A percentile compares a stretch with the other conserved stretches of the same genome.
phyloP scores from a whole-genome alignment of 2,797 vertebrate genomes.

The Anguilla marmorata region DNA sequence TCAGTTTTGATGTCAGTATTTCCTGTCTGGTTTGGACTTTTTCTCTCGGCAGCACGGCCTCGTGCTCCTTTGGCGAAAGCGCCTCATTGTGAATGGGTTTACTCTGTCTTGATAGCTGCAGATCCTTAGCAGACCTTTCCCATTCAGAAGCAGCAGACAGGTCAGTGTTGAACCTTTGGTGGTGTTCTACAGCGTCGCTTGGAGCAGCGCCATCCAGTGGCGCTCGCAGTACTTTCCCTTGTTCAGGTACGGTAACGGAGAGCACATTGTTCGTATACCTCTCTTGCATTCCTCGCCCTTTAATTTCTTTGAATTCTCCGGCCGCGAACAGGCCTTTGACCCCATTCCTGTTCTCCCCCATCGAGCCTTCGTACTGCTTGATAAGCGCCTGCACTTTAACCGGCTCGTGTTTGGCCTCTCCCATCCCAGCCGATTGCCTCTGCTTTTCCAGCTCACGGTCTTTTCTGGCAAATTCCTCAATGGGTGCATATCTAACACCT shows the following conservation, averaged over 20 bases:
- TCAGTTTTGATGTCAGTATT: conserved; percentile 76
- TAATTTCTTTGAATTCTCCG: not conserved
- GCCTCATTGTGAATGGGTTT: conserved; percentile 41
- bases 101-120: conserved; percentile 21
- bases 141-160: conserved; percentile 33
- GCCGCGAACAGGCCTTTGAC: not conserved
- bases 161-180: not conserved
- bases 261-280: conserved; percentile 55
- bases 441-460: not conserved
- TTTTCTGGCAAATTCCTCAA: conserved; percentile 12
- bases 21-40: conserved; percentile 75
- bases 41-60: conserved; percentile 61
- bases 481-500: not conserved
- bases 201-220: not conserved
- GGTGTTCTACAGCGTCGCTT: not conserved
- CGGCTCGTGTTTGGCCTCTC: not conserved
- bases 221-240: not conserved
- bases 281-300: conserved; percentile 44
- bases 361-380: not conserved
- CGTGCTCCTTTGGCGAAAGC: conserved; percentile 40
- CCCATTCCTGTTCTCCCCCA: not conserved
- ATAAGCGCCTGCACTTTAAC: not conserved
- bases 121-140: conserved; percentile 41
- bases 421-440: not conserved
- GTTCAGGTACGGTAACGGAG: conserved; percentile 40